These are phyloP conservation scores for Psylliodes chrysocephalus DNA, from an alignment of 2,888 invertebrate genomes.

Conservation along the genomic window DNA sequence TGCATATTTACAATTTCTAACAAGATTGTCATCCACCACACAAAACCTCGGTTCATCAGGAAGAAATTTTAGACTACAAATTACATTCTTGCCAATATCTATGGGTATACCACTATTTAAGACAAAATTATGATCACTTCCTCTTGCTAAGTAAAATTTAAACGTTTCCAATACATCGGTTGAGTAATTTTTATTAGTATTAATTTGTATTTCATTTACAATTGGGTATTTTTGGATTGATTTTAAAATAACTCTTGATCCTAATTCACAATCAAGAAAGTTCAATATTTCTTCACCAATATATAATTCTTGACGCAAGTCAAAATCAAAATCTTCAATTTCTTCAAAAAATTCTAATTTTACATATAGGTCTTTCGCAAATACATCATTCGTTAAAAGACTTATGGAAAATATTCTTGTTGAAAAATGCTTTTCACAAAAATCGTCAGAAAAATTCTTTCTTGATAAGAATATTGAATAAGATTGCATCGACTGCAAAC, in stretches of 20 bases:
- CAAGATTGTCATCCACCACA: slow-evolving; percentile 66
- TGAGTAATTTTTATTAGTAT: slow-evolving; percentile 52
- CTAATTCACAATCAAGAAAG: slow-evolving; percentile 68
- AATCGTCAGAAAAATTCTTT: slow-evolving; percentile 48
- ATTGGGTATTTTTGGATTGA: slow-evolving; percentile 57
- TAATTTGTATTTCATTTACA: slow-evolving; percentile 66
- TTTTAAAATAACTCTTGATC: slow-evolving; percentile 69
- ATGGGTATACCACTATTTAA: slow-evolving; percentile 69
- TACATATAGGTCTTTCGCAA: slow-evolving; percentile 49
- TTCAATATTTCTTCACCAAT: slow-evolving; percentile 68
- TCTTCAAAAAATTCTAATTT: slow-evolving; percentile 59
- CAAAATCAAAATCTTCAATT: slow-evolving; percentile 29
- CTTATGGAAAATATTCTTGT: slow-evolving; percentile 44
- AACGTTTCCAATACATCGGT: slow-evolving; percentile 64
- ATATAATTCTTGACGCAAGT: slow-evolving; percentile 58
- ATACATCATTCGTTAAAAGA: slow-evolving; percentile 44
- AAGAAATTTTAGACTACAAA: slow-evolving; percentile 57
- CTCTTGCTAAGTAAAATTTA: slow-evolving; percentile 67
- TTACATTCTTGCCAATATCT: slow-evolving; percentile 59
- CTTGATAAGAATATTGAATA: slow-evolving; percentile 62
- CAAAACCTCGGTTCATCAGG: slow-evolving; percentile 67
- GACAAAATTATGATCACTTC: slow-evolving; percentile 65
- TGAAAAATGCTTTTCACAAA: slow-evolving; percentile 37
- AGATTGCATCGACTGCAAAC: slow-evolving; percentile 50
- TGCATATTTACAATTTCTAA: slow-evolving; percentile 65